Evolutionary conservation across 2,113 vertebrate genomes (phyloP).

Genomic region (Girardinichthys multiradiatus): DNA sequence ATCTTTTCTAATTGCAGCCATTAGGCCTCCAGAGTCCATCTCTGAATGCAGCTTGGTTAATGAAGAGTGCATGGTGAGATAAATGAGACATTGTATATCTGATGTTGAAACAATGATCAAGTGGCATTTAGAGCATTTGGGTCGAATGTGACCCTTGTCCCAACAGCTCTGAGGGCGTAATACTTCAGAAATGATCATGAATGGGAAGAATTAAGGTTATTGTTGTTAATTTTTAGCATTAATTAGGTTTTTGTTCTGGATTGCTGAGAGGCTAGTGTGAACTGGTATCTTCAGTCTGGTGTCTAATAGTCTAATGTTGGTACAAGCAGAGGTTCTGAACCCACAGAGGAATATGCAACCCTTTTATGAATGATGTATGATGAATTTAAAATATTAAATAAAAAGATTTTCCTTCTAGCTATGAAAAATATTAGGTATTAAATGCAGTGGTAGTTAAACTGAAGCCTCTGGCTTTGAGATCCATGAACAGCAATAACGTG

Average conservation of each 20-base stretch:
- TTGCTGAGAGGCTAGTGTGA: not conserved
- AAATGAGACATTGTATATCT: slow-evolving; percentile 69
- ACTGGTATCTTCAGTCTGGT: not conserved
- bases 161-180: slow-evolving; percentile 2
- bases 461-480: not conserved
- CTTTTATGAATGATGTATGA: slow-evolving; percentile 16
- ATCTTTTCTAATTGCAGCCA: slow-evolving; percentile 75
- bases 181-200: slow-evolving; percentile 18
- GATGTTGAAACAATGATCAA: slow-evolving; percentile 56
- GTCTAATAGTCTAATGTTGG: not conserved
- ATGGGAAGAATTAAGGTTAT: slow-evolving; percentile 36
- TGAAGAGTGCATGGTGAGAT: slow-evolving; percentile 65
- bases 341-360: not conserved
- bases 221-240: slow-evolving; percentile 20
- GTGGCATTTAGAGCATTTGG: slow-evolving; percentile 26
- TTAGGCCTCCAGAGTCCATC: slow-evolving; percentile 56
- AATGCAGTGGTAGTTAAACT: not conserved
- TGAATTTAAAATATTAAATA: not conserved
- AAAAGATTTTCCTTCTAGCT: too few species aligned
- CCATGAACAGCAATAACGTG: too few species aligned
- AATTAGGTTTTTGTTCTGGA: slow-evolving; percentile 53
- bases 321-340: not conserved
- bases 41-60: slow-evolving; percentile 55
- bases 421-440: not conserved
- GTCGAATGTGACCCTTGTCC: slow-evolving; percentile 13